Conservation (phyloP, 2,113 vertebrate species). For the Halichoeres trimaculatus region DNA sequence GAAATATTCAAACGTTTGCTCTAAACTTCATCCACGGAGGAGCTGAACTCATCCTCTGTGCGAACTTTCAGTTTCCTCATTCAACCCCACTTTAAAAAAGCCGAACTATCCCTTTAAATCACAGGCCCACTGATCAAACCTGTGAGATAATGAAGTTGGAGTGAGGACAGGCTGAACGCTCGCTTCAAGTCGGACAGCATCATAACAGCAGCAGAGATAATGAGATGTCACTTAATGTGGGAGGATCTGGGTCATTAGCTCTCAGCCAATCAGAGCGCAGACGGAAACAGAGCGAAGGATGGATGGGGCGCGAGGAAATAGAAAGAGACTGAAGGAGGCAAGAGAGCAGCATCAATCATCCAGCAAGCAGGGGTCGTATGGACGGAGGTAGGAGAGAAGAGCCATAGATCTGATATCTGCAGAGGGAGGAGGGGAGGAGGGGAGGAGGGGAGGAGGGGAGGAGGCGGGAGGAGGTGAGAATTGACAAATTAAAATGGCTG, state of each 20-base stretch:
- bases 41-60: too few species aligned
- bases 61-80: too few species aligned
- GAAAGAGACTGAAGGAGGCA: background rate
- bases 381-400: slow-evolving; percentile 1
- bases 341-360: slow-evolving; percentile 36
- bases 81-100: too few species aligned
- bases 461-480: slow-evolving; percentile 9
- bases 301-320: background rate
- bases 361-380: slow-evolving; percentile 19
- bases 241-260: slow-evolving; percentile 37
- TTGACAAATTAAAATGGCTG: slow-evolving; percentile 31
- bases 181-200: background rate
- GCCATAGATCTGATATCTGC: slow-evolving; percentile 18
- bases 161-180: background rate
- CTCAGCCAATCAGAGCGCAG: slow-evolving; percentile 8
- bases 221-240: slow-evolving; percentile 33
- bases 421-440: background rate
- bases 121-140: too few species aligned
- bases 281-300: background rate
- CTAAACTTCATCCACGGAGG: too few species aligned
- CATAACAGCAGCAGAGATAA: slow-evolving; percentile 23
- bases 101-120: too few species aligned
- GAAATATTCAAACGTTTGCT: too few species aligned
- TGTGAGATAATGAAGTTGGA: too few species aligned
- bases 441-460: slow-evolving; percentile 11